Base-by-base conservation (phyloP, 1,140 invertebrate species). In the Caenorhabditis tropicalis region DNA sequence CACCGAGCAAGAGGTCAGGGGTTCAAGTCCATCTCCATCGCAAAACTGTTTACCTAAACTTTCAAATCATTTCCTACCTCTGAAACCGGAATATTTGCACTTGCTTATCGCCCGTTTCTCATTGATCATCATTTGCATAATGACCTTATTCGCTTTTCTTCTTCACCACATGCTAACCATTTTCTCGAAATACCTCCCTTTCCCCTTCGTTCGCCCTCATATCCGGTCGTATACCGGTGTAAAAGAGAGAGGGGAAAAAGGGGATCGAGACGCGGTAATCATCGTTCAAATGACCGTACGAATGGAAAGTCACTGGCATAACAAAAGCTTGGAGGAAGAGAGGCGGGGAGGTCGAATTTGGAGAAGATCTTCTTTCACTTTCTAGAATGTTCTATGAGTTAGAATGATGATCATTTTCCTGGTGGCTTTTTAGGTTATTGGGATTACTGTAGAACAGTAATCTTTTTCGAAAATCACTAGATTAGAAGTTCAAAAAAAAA, bases 201-300 rank as follows among this genome's bases (percentile, higher is more conserved):
- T n/a, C n/a, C n/a, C n/a, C n/a, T n/a, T n/a, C n/a, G n/a, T n/a
- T n/a, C n/a, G n/a, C n/a, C n/a, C n/a, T n/a, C 43, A 74, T 74
- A 74, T 74, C 65, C 65, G 65, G 65, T 74, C 36, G 58, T n/a
- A 65, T 74, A 70, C 39, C 10, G 39, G 24, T 16, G n/a, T 27
- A 10, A 36, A 46, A 15, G 12, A 74, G 36, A 56, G 21, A 27
- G 29, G 5, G 9, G 24, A 56, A 29, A 51, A 0, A 46, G 10
- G 43, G 21, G 49, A 51, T 19, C n/a, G 7, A 27, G 53, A 56
- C 9, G 21, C 58, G 36, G 65, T 74, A 74, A 43, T 74, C 65
- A 74, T 74, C 65, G 65, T 29, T 74, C 65, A 74, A 74, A 74
- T 74, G 65, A 74, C 65, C 65, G 65, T 74, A 43, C 19, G 24